Evolutionary conservation across 2,113 vertebrate species (phyloP), one percentile per base, ranked within the genome.

Genomic region (Marmota flaviventris): DNA sequence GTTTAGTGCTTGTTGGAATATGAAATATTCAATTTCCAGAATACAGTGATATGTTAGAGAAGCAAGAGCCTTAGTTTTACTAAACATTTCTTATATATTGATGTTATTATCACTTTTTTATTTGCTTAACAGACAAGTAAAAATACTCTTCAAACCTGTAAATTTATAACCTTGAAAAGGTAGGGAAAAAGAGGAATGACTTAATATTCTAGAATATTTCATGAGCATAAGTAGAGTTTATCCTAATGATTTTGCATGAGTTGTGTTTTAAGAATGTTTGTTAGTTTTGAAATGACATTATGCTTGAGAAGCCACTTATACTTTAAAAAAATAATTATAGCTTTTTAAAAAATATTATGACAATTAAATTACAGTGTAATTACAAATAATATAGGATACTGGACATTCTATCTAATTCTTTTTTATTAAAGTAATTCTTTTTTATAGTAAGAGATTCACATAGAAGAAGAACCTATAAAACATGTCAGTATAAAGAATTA

Each of bases 1-100:
- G 95, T 95, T 98, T 97, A 96, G 96, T 98, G 97, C 92, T 95
- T 96, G 94, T 96, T 97, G 85, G 84, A 93, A 93, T 97, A 91
- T 92, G 92, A 97, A 96, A 76, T 97, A 94, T 93, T 90, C 96
- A 79, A 67, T 89, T 89, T 95, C 87, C 96, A 96, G 95, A 98
- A 96, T 96, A 94, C 69, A 94, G 95, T 65, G 56, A 97, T 85
- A 85, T 93, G 93, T 5, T 97, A 97, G 98, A 42, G 17, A 82
- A 82, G 6, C 79, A 97, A 94, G 61, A 98, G 79, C 29, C 89
- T 89, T 72, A 8, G 5, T 77, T 97, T 73, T 95, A 53, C 29
- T 69, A 39, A 75, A 22, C 24, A 24, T 85, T 58, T 45, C 61
- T 63, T 56, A 10, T 63, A 25, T 48, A 69, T 88, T 76, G 20